Percentiles rank a stretch among this genome's conserved stretches.
phyloP scores from a whole-genome alignment of 2,113 vertebrate genomes.

The Myiozetetes cayanensis region DNA sequence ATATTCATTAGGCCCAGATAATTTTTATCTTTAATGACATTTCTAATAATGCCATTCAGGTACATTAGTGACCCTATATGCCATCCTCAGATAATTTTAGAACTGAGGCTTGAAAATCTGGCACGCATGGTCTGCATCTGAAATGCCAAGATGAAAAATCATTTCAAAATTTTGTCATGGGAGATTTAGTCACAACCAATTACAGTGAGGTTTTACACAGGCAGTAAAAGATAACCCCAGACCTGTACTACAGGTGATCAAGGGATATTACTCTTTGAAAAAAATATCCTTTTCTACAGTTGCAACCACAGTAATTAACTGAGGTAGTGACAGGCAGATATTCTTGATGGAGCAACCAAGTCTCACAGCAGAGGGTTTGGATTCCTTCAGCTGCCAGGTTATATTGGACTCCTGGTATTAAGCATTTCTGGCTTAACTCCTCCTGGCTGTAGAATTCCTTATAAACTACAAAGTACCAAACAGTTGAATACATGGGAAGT shows the following conservation, averaged over 20 bases:
- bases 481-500: neutral
- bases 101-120: neutral
- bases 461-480: neutral
- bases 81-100: neutral
- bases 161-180: neutral
- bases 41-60: neutral
- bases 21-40: neutral
- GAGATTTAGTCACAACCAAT: neutral
- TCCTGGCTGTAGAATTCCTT: neutral
- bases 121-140: fast-evolving
- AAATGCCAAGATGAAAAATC: neutral
- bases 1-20: neutral
- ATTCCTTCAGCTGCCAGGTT: neutral
- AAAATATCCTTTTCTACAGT: neutral
- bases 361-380: neutral
- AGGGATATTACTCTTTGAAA: neutral
- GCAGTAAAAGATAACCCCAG: neutral
- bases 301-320: neutral
- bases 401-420: neutral
- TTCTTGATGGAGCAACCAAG: neutral
- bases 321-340: neutral
- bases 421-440: neutral
- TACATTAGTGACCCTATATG: neutral
- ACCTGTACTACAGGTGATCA: neutral
- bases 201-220: neutral